A percentile compares a stretch with the other conserved stretches of the same genome.
phyloP scores from a whole-genome alignment of 2,888 invertebrate genomes.

The Sesia bembeciformis region DNA sequence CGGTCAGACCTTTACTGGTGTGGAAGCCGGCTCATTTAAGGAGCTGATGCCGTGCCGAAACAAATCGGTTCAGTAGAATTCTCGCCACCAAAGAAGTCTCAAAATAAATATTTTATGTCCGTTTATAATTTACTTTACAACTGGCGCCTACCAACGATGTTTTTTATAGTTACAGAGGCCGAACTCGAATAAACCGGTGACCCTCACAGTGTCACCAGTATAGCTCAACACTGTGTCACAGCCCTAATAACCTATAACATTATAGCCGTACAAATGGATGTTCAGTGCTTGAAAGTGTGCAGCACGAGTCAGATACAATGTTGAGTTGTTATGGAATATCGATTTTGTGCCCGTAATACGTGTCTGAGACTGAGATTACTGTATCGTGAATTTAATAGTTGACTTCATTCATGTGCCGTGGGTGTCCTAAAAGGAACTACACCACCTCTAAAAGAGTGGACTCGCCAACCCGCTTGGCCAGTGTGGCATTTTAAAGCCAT shows the following conservation, averaged over 20 bases:
- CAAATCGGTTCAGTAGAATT: neutral
- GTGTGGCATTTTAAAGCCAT: too few species aligned
- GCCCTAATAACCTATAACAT: slow-evolving; percentile 11
- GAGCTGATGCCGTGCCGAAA: too few species aligned
- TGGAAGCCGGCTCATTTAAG: neutral
- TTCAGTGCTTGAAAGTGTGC: slow-evolving; percentile 13
- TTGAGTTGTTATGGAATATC: neutral
- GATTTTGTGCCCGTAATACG: neutral
- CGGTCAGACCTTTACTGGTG: neutral
- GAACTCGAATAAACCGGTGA: too few species aligned
- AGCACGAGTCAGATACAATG: slow-evolving; percentile 5
- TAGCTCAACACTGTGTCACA: neutral
- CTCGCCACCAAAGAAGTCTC: neutral
- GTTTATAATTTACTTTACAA: neutral
- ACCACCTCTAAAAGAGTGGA: too few species aligned
- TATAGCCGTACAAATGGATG: slow-evolving; percentile 19
- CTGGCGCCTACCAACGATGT: neutral
- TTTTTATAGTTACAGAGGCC: neutral
- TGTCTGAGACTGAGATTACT: neutral
- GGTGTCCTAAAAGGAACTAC: too few species aligned
- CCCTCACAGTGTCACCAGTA: too few species aligned
- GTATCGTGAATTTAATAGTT: too few species aligned
- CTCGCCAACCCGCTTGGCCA: too few species aligned
- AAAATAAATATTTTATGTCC: too few species aligned
- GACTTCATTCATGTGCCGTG: too few species aligned